Evolutionary conservation across 2,113 vertebrate species (phyloP).

Genomic region (Osmerus eperlanus): DNA sequence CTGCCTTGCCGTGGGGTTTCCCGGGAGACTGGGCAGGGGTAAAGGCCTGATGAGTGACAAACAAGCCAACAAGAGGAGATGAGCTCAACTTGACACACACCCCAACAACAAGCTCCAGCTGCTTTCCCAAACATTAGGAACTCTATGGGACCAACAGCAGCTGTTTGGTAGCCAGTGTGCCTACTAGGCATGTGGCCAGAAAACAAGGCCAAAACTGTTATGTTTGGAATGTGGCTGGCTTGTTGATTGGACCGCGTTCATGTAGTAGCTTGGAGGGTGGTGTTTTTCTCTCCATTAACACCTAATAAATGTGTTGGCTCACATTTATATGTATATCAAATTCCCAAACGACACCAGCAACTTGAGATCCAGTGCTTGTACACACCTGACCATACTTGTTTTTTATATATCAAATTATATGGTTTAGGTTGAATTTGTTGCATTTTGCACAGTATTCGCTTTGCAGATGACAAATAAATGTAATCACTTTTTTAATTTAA

Average conservation of each 20-base stretch:
- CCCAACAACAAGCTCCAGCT: background rate
- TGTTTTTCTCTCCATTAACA: no score
- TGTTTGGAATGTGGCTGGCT: background rate
- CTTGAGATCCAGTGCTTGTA: no score
- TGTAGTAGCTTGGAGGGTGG: background rate
- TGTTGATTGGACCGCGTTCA: background rate
- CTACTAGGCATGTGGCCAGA: background rate
- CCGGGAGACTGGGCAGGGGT: conserved; percentile 8
- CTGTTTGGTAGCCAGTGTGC: background rate
- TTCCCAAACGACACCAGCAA: no score
- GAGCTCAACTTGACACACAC: background rate
- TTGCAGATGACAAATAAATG: no score
- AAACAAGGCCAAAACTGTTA: background rate
- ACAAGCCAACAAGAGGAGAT: conserved; percentile 1
- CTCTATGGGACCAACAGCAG: background rate
- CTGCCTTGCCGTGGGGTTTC: background rate
- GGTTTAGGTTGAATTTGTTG: no score
- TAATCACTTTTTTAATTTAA: no score
- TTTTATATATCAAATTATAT: no score
- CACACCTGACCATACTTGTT: no score
- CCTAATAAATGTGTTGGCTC: no score
- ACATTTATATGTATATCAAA: no score
- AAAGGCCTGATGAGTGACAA: conserved; percentile 16
- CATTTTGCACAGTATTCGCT: no score
- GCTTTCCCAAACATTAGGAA: background rate